Percentiles rank a stretch among this genome's conserved stretches.
Evolutionary conservation across 2,888 invertebrate genomes (phyloP).

Genomic region (Caenorhabditis parvicauda): DNA sequence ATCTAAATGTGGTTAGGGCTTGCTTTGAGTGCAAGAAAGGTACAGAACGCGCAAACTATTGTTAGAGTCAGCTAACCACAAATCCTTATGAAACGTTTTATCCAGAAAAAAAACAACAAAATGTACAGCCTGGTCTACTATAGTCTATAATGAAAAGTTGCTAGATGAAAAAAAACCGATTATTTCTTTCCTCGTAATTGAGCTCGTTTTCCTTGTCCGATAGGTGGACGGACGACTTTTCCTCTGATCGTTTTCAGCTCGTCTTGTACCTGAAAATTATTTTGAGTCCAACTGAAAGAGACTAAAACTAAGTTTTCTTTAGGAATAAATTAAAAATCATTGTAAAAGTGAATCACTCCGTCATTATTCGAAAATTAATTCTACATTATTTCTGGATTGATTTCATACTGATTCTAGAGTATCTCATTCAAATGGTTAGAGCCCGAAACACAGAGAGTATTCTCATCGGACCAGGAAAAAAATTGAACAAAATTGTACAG

Average conservation of each 20-base stretch:
- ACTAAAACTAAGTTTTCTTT: background rate
- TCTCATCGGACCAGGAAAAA: too few relatives aligned
- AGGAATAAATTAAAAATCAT: conserved; percentile 18
- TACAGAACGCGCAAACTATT: background rate
- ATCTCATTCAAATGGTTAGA: too few relatives aligned
- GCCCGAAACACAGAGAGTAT: too few relatives aligned
- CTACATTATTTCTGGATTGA: too few relatives aligned
- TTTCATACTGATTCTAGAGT: too few relatives aligned
- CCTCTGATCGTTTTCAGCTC: conserved; percentile 55
- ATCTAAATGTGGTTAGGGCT: too few relatives aligned
- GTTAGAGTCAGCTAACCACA: background rate
- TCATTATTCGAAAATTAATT: background rate
- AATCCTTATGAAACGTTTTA: conserved; percentile 4
- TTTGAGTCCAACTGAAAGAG: too few relatives aligned
- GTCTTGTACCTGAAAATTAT: conserved; percentile 37
- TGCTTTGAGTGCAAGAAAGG: too few relatives aligned
- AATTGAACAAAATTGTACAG: too few relatives aligned
- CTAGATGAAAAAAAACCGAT: conserved; percentile 8
- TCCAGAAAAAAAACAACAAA: conserved; percentile 3
- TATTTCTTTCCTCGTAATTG: conserved; percentile 48
- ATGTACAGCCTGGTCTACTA: background rate
- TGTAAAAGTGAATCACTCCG: background rate
- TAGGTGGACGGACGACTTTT: conserved; percentile 55
- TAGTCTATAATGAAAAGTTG: background rate
- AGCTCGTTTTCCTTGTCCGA: conserved; percentile 58